A percentile compares a stretch with the other conserved stretches of the same genome.
Conservation (phyloP, 1,140 invertebrate genomes). For the Xylocopa sonorina region DNA sequence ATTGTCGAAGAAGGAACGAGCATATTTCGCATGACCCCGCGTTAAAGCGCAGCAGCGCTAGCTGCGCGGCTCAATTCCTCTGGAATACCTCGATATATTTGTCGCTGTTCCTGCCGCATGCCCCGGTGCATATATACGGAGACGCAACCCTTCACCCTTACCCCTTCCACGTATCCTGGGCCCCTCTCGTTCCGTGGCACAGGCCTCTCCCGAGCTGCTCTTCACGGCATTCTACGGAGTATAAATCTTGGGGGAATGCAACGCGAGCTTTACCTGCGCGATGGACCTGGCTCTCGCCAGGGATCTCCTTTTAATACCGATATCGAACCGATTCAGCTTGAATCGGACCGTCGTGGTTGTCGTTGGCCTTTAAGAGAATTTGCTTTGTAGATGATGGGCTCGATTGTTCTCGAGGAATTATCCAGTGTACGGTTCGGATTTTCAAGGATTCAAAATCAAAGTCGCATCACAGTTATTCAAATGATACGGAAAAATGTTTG, state of each 20-base stretch:
- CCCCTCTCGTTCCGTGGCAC: slow-evolving; percentile 1
- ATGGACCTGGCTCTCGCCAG: slow-evolving; percentile 7
- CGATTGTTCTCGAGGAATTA: neutral
- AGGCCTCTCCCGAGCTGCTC: slow-evolving; percentile 4
- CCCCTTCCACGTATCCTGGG: too few species aligned
- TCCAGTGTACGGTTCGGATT: too few species aligned
- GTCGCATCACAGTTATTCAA: too few species aligned
- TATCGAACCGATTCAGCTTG: slow-evolving; percentile 25
- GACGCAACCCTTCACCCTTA: slow-evolving; percentile 52
- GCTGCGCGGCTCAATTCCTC: slow-evolving; percentile 76
- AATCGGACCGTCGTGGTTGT: neutral
- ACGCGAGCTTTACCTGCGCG: slow-evolving; percentile 39
- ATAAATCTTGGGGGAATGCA: slow-evolving; percentile 61
- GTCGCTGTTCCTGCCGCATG: slow-evolving; percentile 69
- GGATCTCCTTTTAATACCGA: slow-evolving; percentile 10
- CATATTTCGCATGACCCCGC: slow-evolving; percentile 79
- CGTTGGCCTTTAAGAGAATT: neutral
- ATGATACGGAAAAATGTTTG: too few species aligned
- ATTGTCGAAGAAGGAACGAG: slow-evolving; percentile 79
- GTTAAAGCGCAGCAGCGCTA: slow-evolving; percentile 65
- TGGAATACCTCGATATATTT: slow-evolving; percentile 81
- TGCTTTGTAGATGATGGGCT: neutral
- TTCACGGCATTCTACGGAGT: slow-evolving; percentile 33
- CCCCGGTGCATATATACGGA: slow-evolving; percentile 40
- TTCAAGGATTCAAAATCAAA: too few species aligned